Conservation (phyloP, 2,113 vertebrate species). For the Polyodon spathula region DNA sequence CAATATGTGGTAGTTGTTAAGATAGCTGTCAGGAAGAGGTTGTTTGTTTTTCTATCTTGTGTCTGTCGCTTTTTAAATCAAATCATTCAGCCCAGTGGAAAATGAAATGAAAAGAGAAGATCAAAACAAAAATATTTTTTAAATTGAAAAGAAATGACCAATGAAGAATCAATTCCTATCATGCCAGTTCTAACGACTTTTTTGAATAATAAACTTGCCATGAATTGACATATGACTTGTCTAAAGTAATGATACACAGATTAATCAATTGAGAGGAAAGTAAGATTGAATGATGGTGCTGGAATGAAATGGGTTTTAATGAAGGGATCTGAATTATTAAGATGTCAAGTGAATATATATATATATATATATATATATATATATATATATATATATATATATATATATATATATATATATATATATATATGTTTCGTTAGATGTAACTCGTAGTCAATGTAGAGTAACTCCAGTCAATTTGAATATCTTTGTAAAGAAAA, state of each 20-base stretch:
- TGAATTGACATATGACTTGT: neutral
- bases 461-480: too few relatives aligned
- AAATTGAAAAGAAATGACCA: neutral
- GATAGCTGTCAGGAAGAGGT: too few relatives aligned
- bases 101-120: neutral
- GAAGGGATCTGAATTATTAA: neutral
- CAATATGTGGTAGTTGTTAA: too few relatives aligned
- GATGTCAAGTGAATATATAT: conserved; percentile 6
- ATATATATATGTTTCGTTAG: too few relatives aligned
- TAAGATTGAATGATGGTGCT: neutral
- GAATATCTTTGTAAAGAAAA: too few relatives aligned
- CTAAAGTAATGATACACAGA: neutral
- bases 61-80: neutral
- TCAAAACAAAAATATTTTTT: neutral
- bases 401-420: too few relatives aligned
- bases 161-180: neutral
- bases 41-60: too few relatives aligned
- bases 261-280: conserved; percentile 3
- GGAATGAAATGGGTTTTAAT: conserved; percentile 3
- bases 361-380: too few relatives aligned
- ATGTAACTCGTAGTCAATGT: too few relatives aligned
- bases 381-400: too few relatives aligned
- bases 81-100: neutral
- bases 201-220: neutral
- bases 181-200: neutral